These are phyloP conservation scores for Lepilemur ruficaudatus DNA, from an alignment of 2,797 vertebrate genomes.

Conservation along the genomic window DNA sequence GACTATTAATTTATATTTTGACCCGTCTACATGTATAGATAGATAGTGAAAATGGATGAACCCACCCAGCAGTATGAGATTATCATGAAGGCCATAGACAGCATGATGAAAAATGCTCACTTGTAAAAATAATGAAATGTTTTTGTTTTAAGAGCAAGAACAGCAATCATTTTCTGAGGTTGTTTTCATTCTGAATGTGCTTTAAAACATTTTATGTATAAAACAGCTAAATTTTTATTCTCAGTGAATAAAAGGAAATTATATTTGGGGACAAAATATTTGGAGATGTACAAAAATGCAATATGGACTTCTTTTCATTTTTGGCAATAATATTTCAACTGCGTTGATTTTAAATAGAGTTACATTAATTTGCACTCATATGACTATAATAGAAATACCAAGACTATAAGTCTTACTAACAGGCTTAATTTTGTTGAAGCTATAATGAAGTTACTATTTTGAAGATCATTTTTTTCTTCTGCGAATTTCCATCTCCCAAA, in stretches of 20 bases:
- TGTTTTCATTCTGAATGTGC: neutral
- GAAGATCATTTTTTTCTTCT: neutral
- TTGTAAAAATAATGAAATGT: neutral
- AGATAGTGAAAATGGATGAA: neutral
- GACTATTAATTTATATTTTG: neutral
- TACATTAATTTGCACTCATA: neutral
- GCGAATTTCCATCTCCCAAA: neutral
- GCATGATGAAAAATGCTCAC: neutral
- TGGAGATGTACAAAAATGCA: neutral
- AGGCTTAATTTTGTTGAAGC: neutral
- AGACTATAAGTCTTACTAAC: neutral
- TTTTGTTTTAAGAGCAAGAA: neutral
- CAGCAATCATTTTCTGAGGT: neutral
- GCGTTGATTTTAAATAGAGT: neutral
- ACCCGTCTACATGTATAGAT: neutral
- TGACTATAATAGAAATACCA: neutral
- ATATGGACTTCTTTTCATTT: neutral
- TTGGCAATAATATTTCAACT: neutral
- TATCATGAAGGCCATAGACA: neutral
- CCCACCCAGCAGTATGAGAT: neutral
- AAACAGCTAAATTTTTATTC: neutral
- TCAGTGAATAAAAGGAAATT: neutral
- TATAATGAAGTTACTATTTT: neutral
- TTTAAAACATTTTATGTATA: neutral
- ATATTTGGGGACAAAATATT: neutral